These are phyloP conservation scores for Drosophila setosimentum DNA, from an alignment of 2,888 invertebrate species.

Conservation along the genomic window DNA sequence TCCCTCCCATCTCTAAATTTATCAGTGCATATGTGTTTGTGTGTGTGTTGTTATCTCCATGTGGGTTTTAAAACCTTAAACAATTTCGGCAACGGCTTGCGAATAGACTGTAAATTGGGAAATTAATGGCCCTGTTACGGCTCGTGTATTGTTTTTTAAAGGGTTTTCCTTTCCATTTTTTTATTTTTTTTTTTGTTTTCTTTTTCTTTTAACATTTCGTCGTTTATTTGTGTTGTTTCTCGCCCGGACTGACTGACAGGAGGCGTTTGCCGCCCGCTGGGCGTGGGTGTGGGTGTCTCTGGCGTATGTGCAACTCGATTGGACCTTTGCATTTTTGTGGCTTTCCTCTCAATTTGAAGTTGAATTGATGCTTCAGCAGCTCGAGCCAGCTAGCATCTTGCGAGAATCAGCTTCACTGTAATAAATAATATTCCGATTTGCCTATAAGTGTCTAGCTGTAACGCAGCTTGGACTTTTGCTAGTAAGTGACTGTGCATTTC, in stretches of 20 bases:
- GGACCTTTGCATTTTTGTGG: conserved; percentile 36
- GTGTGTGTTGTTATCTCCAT: conserved; percentile 57
- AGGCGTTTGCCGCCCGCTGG: conserved; percentile 23
- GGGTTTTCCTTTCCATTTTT: conserved; percentile 56
- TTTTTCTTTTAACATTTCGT: conserved; percentile 43
- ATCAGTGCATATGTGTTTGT: conserved; percentile 44
- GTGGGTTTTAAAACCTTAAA: conserved; percentile 78
- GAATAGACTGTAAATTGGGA: conserved; percentile 79
- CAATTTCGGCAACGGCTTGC: conserved; percentile 79
- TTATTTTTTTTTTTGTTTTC: conserved; percentile 3
- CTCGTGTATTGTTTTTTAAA: conserved; percentile 80
- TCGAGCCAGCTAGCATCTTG: background rate
- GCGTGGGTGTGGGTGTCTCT: conserved; percentile 7
- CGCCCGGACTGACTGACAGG: conserved; percentile 43
- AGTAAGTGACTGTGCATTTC: background rate
- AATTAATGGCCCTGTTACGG: conserved; percentile 79
- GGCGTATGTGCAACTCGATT: conserved; percentile 20
- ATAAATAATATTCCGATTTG: background rate
- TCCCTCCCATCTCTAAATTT: conserved; percentile 46
- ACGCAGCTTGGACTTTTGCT: background rate
- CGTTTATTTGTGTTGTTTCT: conserved; percentile 33
- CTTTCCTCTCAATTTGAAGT: conserved; percentile 16
- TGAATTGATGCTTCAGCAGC: conserved; percentile 1
- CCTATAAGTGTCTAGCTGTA: background rate
- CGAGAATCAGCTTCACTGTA: background rate